Base-by-base conservation (phyloP, 2,888 invertebrate genomes). In the Eulithis testata region DNA sequence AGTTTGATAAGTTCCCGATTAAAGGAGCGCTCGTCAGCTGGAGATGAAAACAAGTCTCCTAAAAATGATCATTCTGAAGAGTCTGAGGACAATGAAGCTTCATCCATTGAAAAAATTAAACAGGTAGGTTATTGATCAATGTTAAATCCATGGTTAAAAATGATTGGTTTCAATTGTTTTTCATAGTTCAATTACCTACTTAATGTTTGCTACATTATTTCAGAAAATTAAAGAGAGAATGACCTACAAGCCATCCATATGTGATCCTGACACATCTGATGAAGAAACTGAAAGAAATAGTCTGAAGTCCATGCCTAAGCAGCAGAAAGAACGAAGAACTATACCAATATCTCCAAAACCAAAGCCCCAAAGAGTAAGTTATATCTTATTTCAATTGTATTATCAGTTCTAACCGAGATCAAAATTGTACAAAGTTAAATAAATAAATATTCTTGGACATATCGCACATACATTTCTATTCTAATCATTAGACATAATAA, bases 201-300 rank as follows among this genome's bases (percentile, higher is more conserved):
- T n/a, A n/a, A 40, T 40, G 37, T 6, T 40, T 40, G 9, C 9
- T 40, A 40, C 40, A 36, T 36, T 11, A 14, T 80, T 79, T n/a
- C 76, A 89, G 90, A 85, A 81, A 80, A 81, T 86, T 0, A 86
- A 83, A 65, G 80, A 83, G 56, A 84, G 78, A 51, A 79, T 83
- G 62, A 55, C 80, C 11, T 76, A 83, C 27, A 84, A 89, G 66
- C 77, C 89, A 63, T 86, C 89, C 14, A 81, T 95, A 53, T 94
- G 93, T 86, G 94, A 95, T 79, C 91, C 94, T 7, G 95, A 95
- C 68, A 94, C 93, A 66, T 94, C 94, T 58, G 94, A 91, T 76
- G 92, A 93, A 72, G 67, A 63, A 52, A 55, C 12, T 21, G 90
- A 90, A 52, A 73, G 44, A 9, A 68, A 63, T 11, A 72, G 66